Evolutionary conservation across 2,888 invertebrate species (phyloP), one percentile per base, ranked within the genome.

Genomic region (Melanophora roralis): DNA sequence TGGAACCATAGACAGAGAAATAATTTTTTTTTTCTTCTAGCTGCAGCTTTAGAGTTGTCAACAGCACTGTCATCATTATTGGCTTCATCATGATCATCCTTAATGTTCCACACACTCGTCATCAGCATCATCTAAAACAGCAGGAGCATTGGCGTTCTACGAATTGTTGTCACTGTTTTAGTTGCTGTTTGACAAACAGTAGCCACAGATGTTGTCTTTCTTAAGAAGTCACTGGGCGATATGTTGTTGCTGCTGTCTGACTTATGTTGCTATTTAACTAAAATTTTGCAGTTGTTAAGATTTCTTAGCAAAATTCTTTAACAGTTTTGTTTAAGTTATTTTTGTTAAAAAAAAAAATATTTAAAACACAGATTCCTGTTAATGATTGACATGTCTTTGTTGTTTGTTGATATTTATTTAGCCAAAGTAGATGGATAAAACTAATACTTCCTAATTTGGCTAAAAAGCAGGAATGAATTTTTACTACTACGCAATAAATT

Each of bases 141-240:
- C 76, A 76, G 76, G 72, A 72, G 72, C 47, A 73, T 73, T 69
- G 12, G n/a, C 72, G 51, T 80, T 80, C 80, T 76, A 72, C 80
- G 80, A 80, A 80, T 73, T 76, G 38, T 73, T 80, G 76, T 62
- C 68, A 68, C 68, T 40, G 60, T 53, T 67, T 32, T 47, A 32
- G 51, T 12, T 57, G 68, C 21, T 69, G 68, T 55, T 27, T 59
- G 65, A 65, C 73, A 73, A 78, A 74, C 78, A 78, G 81, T 78
- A 74, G 78, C 78, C 77, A 69, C 79, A 80, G 80, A 80, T 80
- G 80, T 80, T 80, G 80, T 76, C 76, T 80, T 80, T 80, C 80
- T 76, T 53, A 73, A 64, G 80, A 80, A 80, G 76, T 74, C 59
- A 45, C 60, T 69, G 73, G 76, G 64, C 77, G 51, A 71, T 75